Percentiles rank a stretch among this genome's conserved stretches.
Conservation (phyloP, 2,113 vertebrate genomes). For the Noctilio leporinus region DNA sequence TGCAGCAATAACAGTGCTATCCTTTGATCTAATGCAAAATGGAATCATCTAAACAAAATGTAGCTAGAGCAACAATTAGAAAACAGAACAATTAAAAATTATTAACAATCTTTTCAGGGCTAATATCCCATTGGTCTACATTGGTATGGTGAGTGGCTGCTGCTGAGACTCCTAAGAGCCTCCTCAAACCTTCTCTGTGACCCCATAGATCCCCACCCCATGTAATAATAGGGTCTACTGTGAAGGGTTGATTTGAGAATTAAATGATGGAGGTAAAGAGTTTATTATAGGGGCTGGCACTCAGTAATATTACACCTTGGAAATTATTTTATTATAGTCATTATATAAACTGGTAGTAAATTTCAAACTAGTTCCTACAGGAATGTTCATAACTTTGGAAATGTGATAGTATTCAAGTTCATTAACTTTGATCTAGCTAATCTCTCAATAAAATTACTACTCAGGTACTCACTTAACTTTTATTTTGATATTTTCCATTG, state of each 20-base stretch:
- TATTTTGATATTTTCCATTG: conserved; percentile 31
- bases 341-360: conserved; percentile 59
- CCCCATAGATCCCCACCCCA: background rate
- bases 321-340: conserved; percentile 42
- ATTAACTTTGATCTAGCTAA: conserved; percentile 54
- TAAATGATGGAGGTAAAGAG: conserved; percentile 32
- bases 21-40: conserved; percentile 1
- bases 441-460: conserved; percentile 24
- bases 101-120: background rate
- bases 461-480: conserved; percentile 23
- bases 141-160: background rate
- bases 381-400: conserved; percentile 52
- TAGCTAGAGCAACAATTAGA: background rate
- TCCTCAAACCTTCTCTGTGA: background rate
- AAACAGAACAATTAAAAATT: background rate
- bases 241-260: conserved; percentile 37
- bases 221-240: background rate
- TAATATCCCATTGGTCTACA: background rate
- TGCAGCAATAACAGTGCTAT: background rate
- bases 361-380: conserved; percentile 47
- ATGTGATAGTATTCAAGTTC: conserved; percentile 52
- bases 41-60: background rate
- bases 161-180: background rate
- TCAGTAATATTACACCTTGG: conserved; percentile 12
- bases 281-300: background rate